Conservation (phyloP, 2,797 vertebrate species). For the Anguilla anguilla region DNA sequence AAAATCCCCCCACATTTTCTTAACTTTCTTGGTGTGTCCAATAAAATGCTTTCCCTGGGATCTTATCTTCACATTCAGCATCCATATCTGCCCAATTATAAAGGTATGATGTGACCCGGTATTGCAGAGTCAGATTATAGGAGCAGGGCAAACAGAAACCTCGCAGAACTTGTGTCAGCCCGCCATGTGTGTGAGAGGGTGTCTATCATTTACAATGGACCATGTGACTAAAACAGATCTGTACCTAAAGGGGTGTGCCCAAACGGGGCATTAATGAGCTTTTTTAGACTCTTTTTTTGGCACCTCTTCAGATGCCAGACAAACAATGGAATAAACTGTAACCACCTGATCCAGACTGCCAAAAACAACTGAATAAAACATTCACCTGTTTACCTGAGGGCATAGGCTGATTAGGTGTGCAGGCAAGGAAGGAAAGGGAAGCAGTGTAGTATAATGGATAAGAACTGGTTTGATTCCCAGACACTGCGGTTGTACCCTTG, state of each 20-base stretch:
- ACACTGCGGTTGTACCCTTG: too few species aligned
- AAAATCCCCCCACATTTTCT: not conserved
- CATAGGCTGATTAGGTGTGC: slow-evolving; percentile 31
- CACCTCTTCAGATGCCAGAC: slow-evolving; percentile 39
- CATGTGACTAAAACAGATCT: not conserved
- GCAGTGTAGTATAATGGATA: too few species aligned
- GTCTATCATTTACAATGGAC: slow-evolving; percentile 2
- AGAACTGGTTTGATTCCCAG: too few species aligned
- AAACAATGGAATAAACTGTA: slow-evolving; percentile 81
- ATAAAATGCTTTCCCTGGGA: not conserved
- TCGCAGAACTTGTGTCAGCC: not conserved
- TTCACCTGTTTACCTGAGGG: slow-evolving; percentile 39
- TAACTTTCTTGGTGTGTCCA: not conserved
- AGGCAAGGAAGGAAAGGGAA: slow-evolving; percentile 31
- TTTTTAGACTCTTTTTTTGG: slow-evolving; percentile 37
- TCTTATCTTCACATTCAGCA: not conserved
- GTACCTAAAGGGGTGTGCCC: slow-evolving; percentile 48
- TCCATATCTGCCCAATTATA: not conserved
- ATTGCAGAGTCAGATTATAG: not conserved
- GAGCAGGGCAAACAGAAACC: not conserved
- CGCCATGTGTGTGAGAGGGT: not conserved
- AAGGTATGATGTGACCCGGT: not conserved
- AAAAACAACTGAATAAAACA: slow-evolving; percentile 45
- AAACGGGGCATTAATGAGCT: slow-evolving; percentile 68
- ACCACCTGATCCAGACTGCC: slow-evolving; percentile 82